Evolutionary conservation across 2,113 vertebrate species (phyloP), one percentile per base, ranked within the genome.

Genomic region (Ibidorhyncha struthersii): DNA sequence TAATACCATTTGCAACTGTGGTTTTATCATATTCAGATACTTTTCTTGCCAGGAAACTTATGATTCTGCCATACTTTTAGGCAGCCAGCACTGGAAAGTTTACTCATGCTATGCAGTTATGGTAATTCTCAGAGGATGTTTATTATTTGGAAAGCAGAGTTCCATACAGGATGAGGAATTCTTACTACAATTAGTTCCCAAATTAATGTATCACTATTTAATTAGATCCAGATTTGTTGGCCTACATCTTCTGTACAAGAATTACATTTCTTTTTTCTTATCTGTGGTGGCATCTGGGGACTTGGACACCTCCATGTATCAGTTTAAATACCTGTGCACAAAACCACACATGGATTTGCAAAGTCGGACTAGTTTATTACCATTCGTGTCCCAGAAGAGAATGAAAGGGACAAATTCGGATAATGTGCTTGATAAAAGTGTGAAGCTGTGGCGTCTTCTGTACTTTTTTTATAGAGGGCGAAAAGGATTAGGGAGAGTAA

Each of bases 11-110:
- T 95, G 49, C 70, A 77, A 55, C 78, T 91, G 70, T 87, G 83
- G 30, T 93, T 97, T 95, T 91, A 90, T 96, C 74, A 61, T 95
- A 38, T 72, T 91, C 30, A 69, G 53, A 69, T 82, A 38, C 26
- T 73, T 91, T 81, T 91, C 70, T 77, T 97, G 94, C 95, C 94
- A 95, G 93, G 94, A 96, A 95, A 91, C 86, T 95, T 96, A 61
- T 0, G 7, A 89, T 94, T 94, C 73, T 95, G 62, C 94, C 78
- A 59, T 92, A 80, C 61, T 89, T 82, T 40, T 40, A 95, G 70
- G 70, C 94, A 91, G 86, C 66, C 81, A 96, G 34, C 73, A 41
- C 80, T 94, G 95, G 93, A 97, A 96, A 91, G 25, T 96, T 96
- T 96, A 82, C 81, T 95, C 84, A 77, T 88, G 30, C 89, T 82